Conservation (phyloP, 92 coral and sea anemone genomes). For the Parazoanthus atlanticus region DNA sequence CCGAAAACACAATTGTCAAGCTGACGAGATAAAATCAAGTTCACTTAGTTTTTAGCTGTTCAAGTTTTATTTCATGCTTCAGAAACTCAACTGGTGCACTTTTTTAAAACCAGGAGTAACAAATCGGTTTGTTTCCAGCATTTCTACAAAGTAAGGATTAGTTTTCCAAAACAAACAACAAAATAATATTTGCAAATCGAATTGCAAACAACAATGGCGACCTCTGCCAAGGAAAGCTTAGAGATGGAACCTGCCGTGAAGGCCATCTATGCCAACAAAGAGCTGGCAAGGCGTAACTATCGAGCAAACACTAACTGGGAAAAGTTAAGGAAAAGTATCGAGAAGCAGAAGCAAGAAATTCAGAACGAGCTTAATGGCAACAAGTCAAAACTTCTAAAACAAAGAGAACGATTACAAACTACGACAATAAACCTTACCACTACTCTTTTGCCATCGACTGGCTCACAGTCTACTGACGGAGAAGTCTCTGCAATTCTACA, state of each 20-base stretch:
- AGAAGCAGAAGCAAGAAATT: slow-evolving; percentile 55
- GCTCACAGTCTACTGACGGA: slow-evolving; percentile 30
- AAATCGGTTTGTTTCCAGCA: background rate
- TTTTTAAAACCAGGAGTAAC: background rate
- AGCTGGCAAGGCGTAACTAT: slow-evolving; percentile 52
- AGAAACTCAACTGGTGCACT: background rate
- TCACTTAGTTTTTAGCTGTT: background rate
- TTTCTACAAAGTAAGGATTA: background rate
- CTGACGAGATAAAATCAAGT: background rate
- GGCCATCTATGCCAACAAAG: slow-evolving; percentile 65
- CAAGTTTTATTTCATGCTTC: background rate
- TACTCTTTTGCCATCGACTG: background rate
- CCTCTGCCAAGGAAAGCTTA: slow-evolving; percentile 39
- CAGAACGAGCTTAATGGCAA: slow-evolving; percentile 57
- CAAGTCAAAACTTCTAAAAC: slow-evolving; percentile 63
- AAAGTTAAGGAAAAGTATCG: slow-evolving; percentile 47
- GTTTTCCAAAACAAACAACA: background rate
- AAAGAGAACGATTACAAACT: slow-evolving; percentile 60
- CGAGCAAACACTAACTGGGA: slow-evolving; percentile 71
- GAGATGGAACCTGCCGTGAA: slow-evolving; percentile 74
- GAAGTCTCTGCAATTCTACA: background rate
- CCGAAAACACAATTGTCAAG: background rate
- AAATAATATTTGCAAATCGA: background rate
- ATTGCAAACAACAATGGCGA: slow-evolving; percentile 43
- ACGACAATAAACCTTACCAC: slow-evolving; percentile 33